Percentiles rank a stretch among this genome's conserved stretches.
These are phyloP conservation scores for Clostera curtula DNA, from an alignment of 2,888 invertebrate species.

Conservation along the genomic window DNA sequence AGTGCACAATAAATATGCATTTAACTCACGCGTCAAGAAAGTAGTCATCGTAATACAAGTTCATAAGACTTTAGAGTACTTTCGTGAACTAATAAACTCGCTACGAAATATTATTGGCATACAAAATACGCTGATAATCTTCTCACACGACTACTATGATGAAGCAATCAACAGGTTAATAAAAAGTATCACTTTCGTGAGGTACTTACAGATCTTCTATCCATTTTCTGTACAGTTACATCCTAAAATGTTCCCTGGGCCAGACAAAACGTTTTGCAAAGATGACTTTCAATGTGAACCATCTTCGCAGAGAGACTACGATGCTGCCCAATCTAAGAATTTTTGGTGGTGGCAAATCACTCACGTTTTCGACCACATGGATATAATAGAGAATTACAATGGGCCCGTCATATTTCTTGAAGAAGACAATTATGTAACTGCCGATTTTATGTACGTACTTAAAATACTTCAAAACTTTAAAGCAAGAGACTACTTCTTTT, in stretches of 20 bases:
- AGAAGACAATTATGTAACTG: slow-evolving; percentile 30
- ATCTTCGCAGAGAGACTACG: slow-evolving; percentile 16
- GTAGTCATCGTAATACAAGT: slow-evolving; percentile 36
- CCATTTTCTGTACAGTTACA: slow-evolving; percentile 35
- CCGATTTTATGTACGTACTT: slow-evolving; percentile 31
- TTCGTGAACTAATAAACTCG: slow-evolving; percentile 27
- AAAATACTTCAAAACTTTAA: slow-evolving; percentile 19
- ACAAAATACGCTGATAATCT: slow-evolving; percentile 29
- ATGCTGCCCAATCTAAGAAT: slow-evolving; percentile 31
- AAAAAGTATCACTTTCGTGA: slow-evolving; percentile 16
- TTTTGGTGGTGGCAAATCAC: slow-evolving; percentile 46
- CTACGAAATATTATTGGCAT: slow-evolving; percentile 27
- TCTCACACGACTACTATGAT: slow-evolving; percentile 25
- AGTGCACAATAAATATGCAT: slow-evolving; percentile 18
- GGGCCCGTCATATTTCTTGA: slow-evolving; percentile 26
- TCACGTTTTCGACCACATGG: slow-evolving; percentile 32
- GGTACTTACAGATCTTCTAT: slow-evolving; percentile 27
- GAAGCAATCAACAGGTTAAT: slow-evolving; percentile 21
- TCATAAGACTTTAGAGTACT: slow-evolving; percentile 23
- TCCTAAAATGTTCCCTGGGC: slow-evolving; percentile 34
- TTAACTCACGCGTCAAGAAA: slow-evolving; percentile 8
- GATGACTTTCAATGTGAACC: slow-evolving; percentile 26
- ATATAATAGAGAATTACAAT: slow-evolving; percentile 13
- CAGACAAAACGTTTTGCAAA: slow-evolving; percentile 26
- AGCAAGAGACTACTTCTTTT: slow-evolving; percentile 22